Evolutionary conservation across 1,140 invertebrate genomes (phyloP).

Genomic region (Alviniconcha marisindica): DNA sequence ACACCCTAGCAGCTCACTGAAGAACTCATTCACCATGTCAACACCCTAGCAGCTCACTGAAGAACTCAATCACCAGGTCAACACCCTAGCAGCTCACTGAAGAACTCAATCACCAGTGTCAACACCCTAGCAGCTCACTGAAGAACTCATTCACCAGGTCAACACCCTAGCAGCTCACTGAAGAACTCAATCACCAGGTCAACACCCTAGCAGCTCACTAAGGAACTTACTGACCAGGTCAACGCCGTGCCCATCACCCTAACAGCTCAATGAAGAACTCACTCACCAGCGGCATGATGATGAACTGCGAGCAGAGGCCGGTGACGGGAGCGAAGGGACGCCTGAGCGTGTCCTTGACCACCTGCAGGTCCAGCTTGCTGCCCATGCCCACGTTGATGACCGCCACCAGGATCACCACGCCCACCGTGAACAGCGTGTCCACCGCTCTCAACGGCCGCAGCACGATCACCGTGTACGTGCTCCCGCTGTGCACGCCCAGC

Average conservation of each 20-base stretch:
- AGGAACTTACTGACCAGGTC: not conserved
- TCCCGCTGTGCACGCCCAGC: not conserved
- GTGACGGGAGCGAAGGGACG: constrained; percentile 73
- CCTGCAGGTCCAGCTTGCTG: constrained; percentile 73
- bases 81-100: too few relatives aligned
- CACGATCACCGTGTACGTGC: not conserved
- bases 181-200: not conserved
- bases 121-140: not conserved
- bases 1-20: too few relatives aligned
- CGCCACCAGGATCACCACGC: constrained; percentile 66
- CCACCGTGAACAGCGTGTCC: constrained; percentile 66
- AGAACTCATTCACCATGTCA: too few relatives aligned
- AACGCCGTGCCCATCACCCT: not conserved
- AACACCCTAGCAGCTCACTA: not conserved
- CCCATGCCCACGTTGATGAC: constrained; percentile 75
- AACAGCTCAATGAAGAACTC: not conserved
- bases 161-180: not conserved
- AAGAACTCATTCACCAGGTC: not conserved
- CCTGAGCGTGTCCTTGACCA: constrained; percentile 70
- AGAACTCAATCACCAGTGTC: too few relatives aligned
- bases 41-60: too few relatives aligned
- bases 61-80: too few relatives aligned
- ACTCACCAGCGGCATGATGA: constrained; percentile 76
- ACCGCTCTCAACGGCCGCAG: constrained; percentile 44
- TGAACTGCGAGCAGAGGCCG: constrained; percentile 75